These are phyloP conservation scores for Zalophus californianus DNA, from an alignment of 2,797 vertebrate genomes.

Conservation along the genomic window DNA sequence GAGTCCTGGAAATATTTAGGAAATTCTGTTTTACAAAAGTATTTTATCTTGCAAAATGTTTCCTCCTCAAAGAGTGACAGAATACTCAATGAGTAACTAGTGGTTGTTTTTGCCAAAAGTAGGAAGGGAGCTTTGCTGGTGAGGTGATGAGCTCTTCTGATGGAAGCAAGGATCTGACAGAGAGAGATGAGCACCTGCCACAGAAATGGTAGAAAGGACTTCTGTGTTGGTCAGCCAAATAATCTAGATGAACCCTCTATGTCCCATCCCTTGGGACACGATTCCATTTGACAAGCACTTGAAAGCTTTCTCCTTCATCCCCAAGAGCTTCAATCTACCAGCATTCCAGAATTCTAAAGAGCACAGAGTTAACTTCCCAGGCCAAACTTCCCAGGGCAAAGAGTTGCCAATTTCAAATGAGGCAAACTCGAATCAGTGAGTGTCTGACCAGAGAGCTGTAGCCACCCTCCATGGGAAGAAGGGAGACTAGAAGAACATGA, in stretches of 20 bases:
- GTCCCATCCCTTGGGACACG: background rate
- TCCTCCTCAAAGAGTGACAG: background rate
- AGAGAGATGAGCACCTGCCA: background rate
- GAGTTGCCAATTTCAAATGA: background rate
- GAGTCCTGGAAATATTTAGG: constrained; percentile 7
- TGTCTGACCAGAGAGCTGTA: background rate
- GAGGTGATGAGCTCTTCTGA: background rate
- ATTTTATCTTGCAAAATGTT: constrained; percentile 48
- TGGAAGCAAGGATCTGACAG: background rate
- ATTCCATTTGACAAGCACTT: background rate
- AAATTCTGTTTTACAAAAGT: constrained; percentile 29
- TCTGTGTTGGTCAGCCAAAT: background rate
- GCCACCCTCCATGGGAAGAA: background rate
- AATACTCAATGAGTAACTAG: background rate
- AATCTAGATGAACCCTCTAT: background rate
- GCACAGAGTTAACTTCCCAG: background rate
- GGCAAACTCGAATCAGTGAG: background rate
- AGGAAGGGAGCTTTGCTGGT: background rate
- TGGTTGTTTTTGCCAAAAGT: background rate
- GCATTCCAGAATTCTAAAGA: constrained; percentile 19
- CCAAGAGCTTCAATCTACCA: background rate
- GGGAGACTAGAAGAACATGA: background rate
- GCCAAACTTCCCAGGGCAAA: background rate
- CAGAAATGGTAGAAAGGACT: background rate
- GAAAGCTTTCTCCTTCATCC: background rate